These are phyloP conservation scores for Rissa tridactyla DNA, from an alignment of 2,113 vertebrate species.

Conservation along the genomic window DNA sequence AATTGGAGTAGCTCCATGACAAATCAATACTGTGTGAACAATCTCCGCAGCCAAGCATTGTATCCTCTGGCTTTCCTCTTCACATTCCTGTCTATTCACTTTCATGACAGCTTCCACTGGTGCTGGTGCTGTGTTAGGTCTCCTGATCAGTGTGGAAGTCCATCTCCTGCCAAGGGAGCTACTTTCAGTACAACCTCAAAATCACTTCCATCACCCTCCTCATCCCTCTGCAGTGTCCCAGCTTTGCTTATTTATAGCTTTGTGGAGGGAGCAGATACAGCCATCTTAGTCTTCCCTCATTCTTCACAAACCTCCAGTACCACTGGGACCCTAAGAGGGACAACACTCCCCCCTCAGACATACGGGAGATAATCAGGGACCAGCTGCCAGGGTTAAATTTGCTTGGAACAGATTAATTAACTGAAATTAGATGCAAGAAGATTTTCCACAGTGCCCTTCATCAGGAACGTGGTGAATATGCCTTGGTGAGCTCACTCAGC, in stretches of 20 bases:
- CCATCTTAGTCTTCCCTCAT: not conserved
- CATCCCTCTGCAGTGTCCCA: fast-evolving
- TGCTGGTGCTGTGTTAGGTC: not conserved
- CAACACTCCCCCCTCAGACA: not conserved
- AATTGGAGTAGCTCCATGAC: not conserved
- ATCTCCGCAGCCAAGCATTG: not conserved
- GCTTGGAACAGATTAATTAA: not conserved
- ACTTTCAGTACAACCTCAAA: not conserved
- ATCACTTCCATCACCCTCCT: not conserved
- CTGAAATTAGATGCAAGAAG: not conserved
- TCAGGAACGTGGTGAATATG: not conserved
- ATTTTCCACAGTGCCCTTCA: not conserved
- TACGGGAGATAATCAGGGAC: not conserved
- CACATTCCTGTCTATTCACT: not conserved
- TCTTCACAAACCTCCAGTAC: not conserved
- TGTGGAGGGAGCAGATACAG: not conserved
- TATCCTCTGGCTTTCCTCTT: not conserved
- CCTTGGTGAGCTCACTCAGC: not conserved
- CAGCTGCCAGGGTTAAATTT: not conserved
- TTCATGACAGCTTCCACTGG: not conserved
- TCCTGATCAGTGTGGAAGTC: fast-evolving
- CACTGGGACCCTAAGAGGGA: not conserved
- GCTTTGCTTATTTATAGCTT: not conserved
- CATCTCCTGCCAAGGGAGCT: not conserved
- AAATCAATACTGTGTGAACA: not conserved